Base-by-base conservation (phyloP, 2,113 vertebrate genomes). In the Lepidothrix coronata region DNA sequence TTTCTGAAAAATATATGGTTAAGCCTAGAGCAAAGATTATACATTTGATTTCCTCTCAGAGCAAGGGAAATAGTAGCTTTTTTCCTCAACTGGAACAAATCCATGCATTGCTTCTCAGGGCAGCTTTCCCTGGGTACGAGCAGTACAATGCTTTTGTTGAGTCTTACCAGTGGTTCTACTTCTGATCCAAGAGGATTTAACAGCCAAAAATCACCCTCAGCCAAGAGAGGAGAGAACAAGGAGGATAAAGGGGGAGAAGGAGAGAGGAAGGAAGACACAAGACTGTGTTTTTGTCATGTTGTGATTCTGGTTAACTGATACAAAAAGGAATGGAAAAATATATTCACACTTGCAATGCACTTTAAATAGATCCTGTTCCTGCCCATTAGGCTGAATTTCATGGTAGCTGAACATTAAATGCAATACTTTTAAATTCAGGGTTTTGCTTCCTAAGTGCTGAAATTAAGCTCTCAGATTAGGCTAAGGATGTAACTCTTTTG, bases 11-110 rank as follows among this genome's bases (percentile, higher is more conserved):
- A 70, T 62, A 28, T 48, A 28, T 25, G 35, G 41, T 57, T 94
- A 90, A 91, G 49, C 54, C 85, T 93, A 77, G 46, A 91, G 55
- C 71, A 85, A 89, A 93, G 85, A 77, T 85, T 58, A 55, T 55
- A 49, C 67, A 51, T 90, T 57, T 58, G 37, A 89, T 94, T 91
- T 95, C 28, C 23, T 92, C 37, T 79, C 68, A 58, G 0, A 16
- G 63, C 54, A 92, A 43, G 70, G 48, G 49, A 79, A 91, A 70
- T 66, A 73, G 24, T 65, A 76, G n/a, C 49, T 85, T 91, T 54
- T 88, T 93, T 91, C 72, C 66, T 95, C 85, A 94, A 23, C 25
- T 88, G 87, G 87, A 95, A 96, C 63, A 79, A 96, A 94, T 93
- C 89, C 48, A 55, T 33, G 55, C 51, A 14, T 23, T 86, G 51